Percentiles rank a stretch among this genome's conserved stretches.
Evolutionary conservation across 2,888 invertebrate species (phyloP).

Genomic region (Melikaiella ostensackeni): DNA sequence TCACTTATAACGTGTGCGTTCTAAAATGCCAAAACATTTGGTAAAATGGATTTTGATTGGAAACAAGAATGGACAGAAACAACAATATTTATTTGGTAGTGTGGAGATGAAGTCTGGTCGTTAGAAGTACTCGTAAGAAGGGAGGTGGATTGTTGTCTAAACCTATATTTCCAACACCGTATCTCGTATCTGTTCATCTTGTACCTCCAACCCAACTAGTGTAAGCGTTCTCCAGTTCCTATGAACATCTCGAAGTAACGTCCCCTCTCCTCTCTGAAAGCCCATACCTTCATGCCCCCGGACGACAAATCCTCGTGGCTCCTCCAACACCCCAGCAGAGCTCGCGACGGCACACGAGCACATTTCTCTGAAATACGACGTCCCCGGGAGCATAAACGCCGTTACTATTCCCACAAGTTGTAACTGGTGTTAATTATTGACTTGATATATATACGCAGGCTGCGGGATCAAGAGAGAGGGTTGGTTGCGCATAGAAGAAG

Average conservation of each 20-base stretch:
- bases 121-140: too few relatives aligned
- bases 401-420: conserved; percentile 77
- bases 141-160: too few relatives aligned
- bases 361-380: conserved; percentile 77
- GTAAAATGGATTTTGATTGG: too few relatives aligned
- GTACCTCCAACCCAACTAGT: conserved; percentile 57
- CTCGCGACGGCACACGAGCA: conserved; percentile 71
- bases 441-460: conserved; percentile 66
- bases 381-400: conserved; percentile 76
- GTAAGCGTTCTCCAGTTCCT: conserved; percentile 32
- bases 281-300: conserved; percentile 55
- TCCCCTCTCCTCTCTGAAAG: conserved; percentile 43
- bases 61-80: too few relatives aligned
- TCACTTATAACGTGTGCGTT: too few relatives aligned
- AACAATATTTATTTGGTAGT: too few relatives aligned
- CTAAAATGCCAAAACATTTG: too few relatives aligned
- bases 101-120: too few relatives aligned
- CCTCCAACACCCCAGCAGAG: conserved; percentile 41
- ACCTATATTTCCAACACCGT: conserved; percentile 73
- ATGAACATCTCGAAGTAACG: conserved; percentile 39
- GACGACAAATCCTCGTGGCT: conserved; percentile 69
- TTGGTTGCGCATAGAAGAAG: conserved; percentile 50
- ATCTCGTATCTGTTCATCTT: conserved; percentile 74
- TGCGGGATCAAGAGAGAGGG: conserved; percentile 49
- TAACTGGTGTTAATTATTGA: conserved; percentile 77